Evolutionary conservation across 2,113 vertebrate genomes (phyloP).

Genomic region (human): DNA sequence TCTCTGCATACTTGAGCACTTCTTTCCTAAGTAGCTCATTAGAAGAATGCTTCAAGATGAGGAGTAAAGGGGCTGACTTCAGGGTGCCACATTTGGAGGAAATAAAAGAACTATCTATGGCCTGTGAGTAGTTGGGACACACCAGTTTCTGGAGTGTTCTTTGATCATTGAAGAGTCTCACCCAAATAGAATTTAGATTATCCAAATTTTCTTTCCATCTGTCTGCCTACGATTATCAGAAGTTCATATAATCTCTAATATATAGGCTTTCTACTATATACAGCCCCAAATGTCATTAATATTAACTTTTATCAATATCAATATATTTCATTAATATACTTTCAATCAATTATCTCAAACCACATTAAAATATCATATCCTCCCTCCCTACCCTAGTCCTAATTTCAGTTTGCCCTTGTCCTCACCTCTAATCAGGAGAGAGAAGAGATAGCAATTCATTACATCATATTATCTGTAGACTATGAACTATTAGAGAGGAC

Average conservation of each 20-base stretch:
- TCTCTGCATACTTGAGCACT: background rate
- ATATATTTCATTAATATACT: background rate
- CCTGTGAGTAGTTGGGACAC: background rate
- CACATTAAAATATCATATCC: background rate
- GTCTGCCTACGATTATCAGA: background rate
- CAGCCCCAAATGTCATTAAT: background rate
- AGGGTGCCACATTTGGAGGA: background rate
- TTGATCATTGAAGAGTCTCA: background rate
- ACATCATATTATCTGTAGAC: background rate
- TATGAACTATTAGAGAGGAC: background rate
- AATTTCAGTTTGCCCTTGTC: background rate
- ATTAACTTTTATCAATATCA: background rate
- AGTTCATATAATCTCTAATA: background rate
- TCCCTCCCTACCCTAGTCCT: background rate
- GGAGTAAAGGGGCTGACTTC: background rate
- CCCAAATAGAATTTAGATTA: background rate
- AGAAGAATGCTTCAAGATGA: background rate
- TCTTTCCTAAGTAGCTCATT: background rate
- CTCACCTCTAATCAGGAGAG: background rate
- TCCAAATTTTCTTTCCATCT: background rate
- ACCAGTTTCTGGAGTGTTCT: background rate
- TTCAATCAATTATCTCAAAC: background rate
- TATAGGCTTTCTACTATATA: background rate
- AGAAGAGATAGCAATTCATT: background rate
- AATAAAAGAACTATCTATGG: background rate